A percentile compares a stretch with the other conserved stretches of the same genome.
These are phyloP conservation scores for Xyrauchen texanus DNA, from an alignment of 2,113 vertebrate species.

Conservation along the genomic window DNA sequence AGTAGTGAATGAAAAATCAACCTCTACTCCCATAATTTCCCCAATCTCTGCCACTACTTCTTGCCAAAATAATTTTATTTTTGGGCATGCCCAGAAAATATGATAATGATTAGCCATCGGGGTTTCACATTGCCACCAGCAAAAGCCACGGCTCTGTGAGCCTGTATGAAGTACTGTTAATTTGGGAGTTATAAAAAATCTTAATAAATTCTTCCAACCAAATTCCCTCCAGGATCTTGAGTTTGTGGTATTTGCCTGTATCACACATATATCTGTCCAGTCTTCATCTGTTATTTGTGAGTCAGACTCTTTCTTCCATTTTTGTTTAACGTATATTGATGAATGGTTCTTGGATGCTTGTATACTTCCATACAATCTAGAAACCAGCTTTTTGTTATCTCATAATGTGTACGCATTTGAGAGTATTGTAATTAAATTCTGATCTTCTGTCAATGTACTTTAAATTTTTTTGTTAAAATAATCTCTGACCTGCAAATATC, in stretches of 20 bases:
- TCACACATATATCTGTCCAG: neutral
- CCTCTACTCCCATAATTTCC: too few relatives aligned
- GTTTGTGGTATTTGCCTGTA: neutral
- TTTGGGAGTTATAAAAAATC: neutral
- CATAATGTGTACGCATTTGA: neutral
- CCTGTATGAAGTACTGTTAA: neutral
- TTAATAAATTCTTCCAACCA: neutral
- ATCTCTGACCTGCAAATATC: neutral
- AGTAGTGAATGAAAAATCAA: too few relatives aligned
- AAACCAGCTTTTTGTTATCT: neutral
- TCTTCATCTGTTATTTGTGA: too few relatives aligned
- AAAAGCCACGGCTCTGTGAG: neutral
- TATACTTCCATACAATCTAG: neutral
- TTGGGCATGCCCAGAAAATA: too few relatives aligned
- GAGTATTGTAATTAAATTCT: too few relatives aligned
- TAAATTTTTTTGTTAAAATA: too few relatives aligned
- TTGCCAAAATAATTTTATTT: too few relatives aligned
- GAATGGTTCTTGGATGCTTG: neutral
- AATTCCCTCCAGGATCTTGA: neutral
- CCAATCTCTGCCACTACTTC: too few relatives aligned
- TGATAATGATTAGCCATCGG: too few relatives aligned
- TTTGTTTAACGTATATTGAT: neutral
- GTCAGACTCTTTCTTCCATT: conserved; percentile 4
- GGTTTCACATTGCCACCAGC: too few relatives aligned
- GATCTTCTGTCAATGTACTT: too few relatives aligned